Evolutionary conservation across 2,113 vertebrate species (phyloP), one percentile per base, ranked within the genome.

Genomic region (Grammatotria lemairii): DNA sequence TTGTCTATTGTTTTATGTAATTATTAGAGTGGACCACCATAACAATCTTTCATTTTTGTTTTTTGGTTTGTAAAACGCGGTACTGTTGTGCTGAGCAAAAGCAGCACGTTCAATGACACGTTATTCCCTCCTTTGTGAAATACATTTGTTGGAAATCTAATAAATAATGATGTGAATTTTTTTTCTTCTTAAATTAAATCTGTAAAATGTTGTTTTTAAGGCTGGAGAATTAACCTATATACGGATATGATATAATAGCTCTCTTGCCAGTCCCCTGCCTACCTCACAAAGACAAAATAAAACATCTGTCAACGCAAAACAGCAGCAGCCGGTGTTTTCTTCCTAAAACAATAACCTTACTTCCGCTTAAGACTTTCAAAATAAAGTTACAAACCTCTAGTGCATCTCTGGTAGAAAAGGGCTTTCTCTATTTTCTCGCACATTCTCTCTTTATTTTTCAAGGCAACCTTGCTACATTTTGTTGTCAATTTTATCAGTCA

Each of bases 311-410:
- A 21, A 16, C 7, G 7, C 28, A 45, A 47, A 45, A 47, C 42
- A 54, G 63, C 54, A 57, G 49, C 75, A 82, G n/a, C 9, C 84
- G 49, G 82, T 47, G 31, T 47, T 78, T 81, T 28, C 21, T 23
- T 5, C 1, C 11, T 31, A 12, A 9, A 21, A 19, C 2, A 57
- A 12, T 23, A 9, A 17, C 5, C 2, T 1, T 0, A 55, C 28
- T 75, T 88, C 90, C 75, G 49, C n/a, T 3, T 7, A 1, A 1
- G 8, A 9, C 17, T 87, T 91, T 85, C 89, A 93, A 85, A 91
- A 87, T 91, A 90, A 85, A 70, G 3, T 6, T 6, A 47, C 19
- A 13, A 16, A 3, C 10, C 0, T 5, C 3, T 51, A 3, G 5
- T 9, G 0, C 3, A 5, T 45, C 14, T 12, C 26, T 19, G 16